These are phyloP conservation scores for Xylocampa areola DNA, from an alignment of 2,888 invertebrate genomes.

Conservation along the genomic window DNA sequence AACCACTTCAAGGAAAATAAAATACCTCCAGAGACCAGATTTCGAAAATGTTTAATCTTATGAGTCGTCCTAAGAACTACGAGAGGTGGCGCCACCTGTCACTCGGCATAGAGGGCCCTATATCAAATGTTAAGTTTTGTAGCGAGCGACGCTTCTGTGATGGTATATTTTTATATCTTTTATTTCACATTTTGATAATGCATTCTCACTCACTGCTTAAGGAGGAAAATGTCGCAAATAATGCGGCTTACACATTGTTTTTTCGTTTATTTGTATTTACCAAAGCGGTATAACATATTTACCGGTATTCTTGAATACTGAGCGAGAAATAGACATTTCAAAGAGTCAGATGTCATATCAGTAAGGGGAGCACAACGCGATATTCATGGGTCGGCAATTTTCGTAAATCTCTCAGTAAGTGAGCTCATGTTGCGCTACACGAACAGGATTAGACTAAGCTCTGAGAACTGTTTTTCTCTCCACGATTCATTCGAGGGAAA, in stretches of 20 bases:
- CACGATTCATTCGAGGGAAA: slow-evolving; percentile 71
- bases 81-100: slow-evolving; percentile 36
- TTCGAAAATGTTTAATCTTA: slow-evolving; percentile 16
- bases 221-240: slow-evolving; percentile 9
- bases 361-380: slow-evolving; percentile 55
- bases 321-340: slow-evolving; percentile 38
- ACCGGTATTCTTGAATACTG: slow-evolving; percentile 42
- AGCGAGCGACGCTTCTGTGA: slow-evolving; percentile 4
- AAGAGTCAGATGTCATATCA: slow-evolving; percentile 50
- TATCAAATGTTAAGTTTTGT: too few relatives aligned
- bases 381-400: slow-evolving; percentile 68
- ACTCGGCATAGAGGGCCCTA: slow-evolving; percentile 12
- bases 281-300: slow-evolving; percentile 35
- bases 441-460: slow-evolving; percentile 77
- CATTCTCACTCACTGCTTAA: slow-evolving; percentile 8
- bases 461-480: slow-evolving; percentile 76
- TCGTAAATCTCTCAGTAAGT: slow-evolving; percentile 76
- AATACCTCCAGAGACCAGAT: slow-evolving; percentile 31
- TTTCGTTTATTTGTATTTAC: slow-evolving; percentile 33
- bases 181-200: background rate
- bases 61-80: slow-evolving; percentile 30
- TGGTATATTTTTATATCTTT: slow-evolving; percentile 35
- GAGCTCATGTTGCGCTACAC: slow-evolving; percentile 72
- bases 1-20: too few relatives aligned
- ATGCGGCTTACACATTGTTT: background rate